Base-by-base conservation (phyloP, 2,888 invertebrate species). In the Mythimna pallens region DNA sequence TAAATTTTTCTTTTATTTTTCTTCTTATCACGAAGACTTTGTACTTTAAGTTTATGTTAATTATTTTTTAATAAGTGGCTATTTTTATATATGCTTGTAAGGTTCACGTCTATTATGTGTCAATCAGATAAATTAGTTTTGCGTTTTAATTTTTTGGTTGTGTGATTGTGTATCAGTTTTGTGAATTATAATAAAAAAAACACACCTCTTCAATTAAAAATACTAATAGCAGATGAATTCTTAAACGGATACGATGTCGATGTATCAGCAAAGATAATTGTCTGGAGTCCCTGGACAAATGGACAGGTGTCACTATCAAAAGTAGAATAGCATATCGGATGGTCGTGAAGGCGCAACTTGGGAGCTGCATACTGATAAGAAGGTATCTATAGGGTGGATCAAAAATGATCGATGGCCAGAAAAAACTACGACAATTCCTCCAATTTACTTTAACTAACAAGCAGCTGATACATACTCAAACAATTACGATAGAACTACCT, bases 401-500 rank as follows among this genome's bases (percentile, higher is more conserved):
- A 77, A 62, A 76, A 52, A 66, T 77, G 67, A 77, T 77, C 17
- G 52, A 81, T 77, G 52, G 8, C 12, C 14, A 3, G 40, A 75
- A 75, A 80, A 73, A 73, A 34, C 40, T 25, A n/a, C 25, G 59
- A 77, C 62, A 40, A 50, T 30, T 65, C 30, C 50, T 61, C 55
- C 65, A 76, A 68, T 65, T 68, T 55, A 68, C 50, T 52, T 5
- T 8, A 70, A 8, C 64, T 68, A 62, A 61, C 30, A 34, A 69
- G 73, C 84, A 84, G 77, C 76, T 86, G 86, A 58, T 57, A 63
- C 61, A 50, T 50, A 76, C 55, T 36, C 47, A 73, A 73, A 81
- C 64, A 70, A 80, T 70, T 73, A 69, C 76, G 47, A 77, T 63
- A 22, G 52, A 64, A 57, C 57, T 40, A 70, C 67, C 47, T 64